phyloP scores from a whole-genome alignment of 2,888 invertebrate species.

The Cephalotes varians region DNA sequence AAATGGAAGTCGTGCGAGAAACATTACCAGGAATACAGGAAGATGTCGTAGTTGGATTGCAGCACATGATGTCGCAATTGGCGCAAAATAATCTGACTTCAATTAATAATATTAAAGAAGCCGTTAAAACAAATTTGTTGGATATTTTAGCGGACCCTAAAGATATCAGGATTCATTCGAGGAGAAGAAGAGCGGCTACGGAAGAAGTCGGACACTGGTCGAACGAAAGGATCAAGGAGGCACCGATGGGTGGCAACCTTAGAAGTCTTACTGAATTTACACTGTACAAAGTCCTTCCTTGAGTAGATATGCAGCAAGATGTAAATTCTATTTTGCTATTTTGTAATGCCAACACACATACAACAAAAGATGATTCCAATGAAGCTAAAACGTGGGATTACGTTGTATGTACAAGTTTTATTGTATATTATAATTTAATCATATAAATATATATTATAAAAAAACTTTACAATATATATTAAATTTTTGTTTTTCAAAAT shows the following conservation, averaged over 20 bases:
- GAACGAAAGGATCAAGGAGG: constrained; percentile 65
- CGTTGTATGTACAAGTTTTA: neutral
- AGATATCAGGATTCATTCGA: constrained; percentile 50
- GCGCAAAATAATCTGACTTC: constrained; percentile 15
- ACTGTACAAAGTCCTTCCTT: constrained; percentile 28
- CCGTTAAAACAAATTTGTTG: constrained; percentile 41
- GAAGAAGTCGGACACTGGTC: constrained; percentile 69
- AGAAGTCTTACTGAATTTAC: constrained; percentile 70
- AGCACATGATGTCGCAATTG: constrained; percentile 59
- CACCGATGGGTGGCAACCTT: constrained; percentile 63
- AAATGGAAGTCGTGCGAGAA: constrained; percentile 52
- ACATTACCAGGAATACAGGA: constrained; percentile 63
- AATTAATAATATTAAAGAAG: neutral
- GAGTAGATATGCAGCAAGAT: neutral
- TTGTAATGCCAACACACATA: neutral
- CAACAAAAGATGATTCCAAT: neutral
- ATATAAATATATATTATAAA: constrained; percentile 8
- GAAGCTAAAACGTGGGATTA: neutral
- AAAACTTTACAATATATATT: neutral
- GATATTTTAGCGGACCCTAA: constrained; percentile 55
- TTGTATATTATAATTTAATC: neutral
- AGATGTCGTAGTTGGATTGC: constrained; percentile 68
- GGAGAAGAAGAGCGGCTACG: constrained; percentile 45
- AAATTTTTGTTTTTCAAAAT: neutral
- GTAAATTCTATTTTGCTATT: neutral